Conservation (phyloP, 2,113 vertebrate species). For the Piprites chloris region DNA sequence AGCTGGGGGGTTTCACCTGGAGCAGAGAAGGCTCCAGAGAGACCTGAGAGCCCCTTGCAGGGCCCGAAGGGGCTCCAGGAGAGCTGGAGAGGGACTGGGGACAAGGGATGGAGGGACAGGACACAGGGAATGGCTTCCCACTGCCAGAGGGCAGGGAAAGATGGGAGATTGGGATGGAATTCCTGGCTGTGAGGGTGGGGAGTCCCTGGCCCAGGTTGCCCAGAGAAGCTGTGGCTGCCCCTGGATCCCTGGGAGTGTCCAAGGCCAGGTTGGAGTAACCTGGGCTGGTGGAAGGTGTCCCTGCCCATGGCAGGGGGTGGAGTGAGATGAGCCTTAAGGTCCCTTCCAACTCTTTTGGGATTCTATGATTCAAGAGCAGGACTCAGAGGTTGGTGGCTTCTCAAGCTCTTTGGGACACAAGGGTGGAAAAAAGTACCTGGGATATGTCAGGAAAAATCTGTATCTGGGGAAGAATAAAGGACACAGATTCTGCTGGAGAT, state of each 20-base stretch:
- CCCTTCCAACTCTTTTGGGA: neutral
- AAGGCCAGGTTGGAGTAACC: neutral
- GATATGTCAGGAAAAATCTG: neutral
- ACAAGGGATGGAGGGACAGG: neutral
- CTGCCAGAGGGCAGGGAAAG: neutral
- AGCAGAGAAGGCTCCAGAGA: neutral
- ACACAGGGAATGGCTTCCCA: neutral
- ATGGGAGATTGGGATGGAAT: neutral
- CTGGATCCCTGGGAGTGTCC: neutral
- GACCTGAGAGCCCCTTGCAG: neutral
- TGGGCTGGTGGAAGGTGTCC: neutral
- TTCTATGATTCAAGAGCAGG: neutral
- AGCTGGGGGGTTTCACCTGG: neutral
- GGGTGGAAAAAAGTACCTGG: neutral
- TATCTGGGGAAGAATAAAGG: neutral
- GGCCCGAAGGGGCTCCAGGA: neutral
- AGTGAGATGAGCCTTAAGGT: neutral
- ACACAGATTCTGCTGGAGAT: neutral
- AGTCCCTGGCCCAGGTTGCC: too few relatives aligned
- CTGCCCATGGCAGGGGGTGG: neutral
- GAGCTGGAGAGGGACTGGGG: neutral
- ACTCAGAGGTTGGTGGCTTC: neutral
- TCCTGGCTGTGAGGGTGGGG: neutral
- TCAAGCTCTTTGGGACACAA: neutral
- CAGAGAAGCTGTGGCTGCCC: too few relatives aligned